Conservation (phyloP, 2,888 invertebrate genomes). For the Perithous albicinctus region DNA sequence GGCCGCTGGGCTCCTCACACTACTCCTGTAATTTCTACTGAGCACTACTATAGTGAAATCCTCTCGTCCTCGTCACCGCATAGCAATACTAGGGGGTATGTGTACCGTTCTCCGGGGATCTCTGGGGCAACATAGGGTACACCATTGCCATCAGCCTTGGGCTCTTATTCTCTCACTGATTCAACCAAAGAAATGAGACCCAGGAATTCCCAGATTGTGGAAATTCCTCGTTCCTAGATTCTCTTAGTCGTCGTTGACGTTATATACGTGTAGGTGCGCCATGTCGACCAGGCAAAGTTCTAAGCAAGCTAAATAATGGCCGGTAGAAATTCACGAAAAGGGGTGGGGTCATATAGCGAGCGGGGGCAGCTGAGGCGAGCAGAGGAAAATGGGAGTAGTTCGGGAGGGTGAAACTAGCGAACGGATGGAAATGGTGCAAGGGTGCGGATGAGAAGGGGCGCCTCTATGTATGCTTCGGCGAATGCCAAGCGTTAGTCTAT, state of each 20-base stretch:
- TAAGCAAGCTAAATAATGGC: conserved; percentile 84
- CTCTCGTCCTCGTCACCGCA: conserved; percentile 59
- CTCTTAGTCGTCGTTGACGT: conserved; percentile 63
- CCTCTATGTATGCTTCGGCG: conserved; percentile 56
- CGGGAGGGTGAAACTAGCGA: conserved; percentile 55
- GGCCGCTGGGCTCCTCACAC: conserved; percentile 68
- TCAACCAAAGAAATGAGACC: conserved; percentile 75
- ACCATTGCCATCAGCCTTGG: conserved; percentile 15
- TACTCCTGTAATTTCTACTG: conserved; percentile 78
- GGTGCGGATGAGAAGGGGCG: conserved; percentile 53
- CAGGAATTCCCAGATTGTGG: conserved; percentile 77
- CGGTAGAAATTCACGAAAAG: conserved; percentile 80
- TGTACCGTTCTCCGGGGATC: conserved; percentile 53
- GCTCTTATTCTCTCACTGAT: conserved; percentile 41
- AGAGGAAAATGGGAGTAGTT: conserved; percentile 59
- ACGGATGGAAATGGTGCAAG: conserved; percentile 66
- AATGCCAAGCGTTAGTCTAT: conserved; percentile 58
- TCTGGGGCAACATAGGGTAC: conserved; percentile 40
- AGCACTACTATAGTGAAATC: conserved; percentile 51
- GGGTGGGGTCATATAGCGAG: conserved; percentile 64
- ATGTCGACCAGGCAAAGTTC: conserved; percentile 81
- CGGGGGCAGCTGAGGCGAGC: conserved; percentile 48
- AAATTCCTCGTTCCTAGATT: conserved; percentile 35
- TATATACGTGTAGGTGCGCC: conserved; percentile 69
- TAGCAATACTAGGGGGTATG: conserved; percentile 57